Evolutionary conservation across 1,140 invertebrate species (phyloP), one percentile per base, ranked within the genome.

Genomic region (Drosophila kikkawai): DNA sequence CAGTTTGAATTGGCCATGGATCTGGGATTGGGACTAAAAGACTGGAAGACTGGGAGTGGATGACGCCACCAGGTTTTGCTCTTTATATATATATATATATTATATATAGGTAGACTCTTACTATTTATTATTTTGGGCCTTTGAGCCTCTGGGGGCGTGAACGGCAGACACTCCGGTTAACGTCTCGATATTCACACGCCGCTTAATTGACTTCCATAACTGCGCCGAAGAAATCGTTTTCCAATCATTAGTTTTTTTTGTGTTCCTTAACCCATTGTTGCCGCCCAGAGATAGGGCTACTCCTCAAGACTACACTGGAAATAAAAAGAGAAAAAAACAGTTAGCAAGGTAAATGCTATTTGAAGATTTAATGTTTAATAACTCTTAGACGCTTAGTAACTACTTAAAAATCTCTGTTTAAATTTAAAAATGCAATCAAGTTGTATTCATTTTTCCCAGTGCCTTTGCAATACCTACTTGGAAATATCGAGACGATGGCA

Each of bases 401-500:
- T 29, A 6, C 26, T 29, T 29, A 6, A 29, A 29, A 29, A 6
- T 29, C 6, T 7, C 26, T 29, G 26, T 29, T 26, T 26, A 5
- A 26, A 26, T 26, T 4, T 1, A 29, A 29, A 29, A 29, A 29
- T 29, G 4, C 6, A 29, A 6, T 7, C 6, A 29, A 0, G 26
- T 29, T 5, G 26, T 29, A 29, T 29, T 29, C 0, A 6, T 51
- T 51, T 65, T 37, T 65, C 8, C 0, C 11, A 66, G 63, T 66
- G 63, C 57, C 26, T 7, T 8, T 56, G 36, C 29, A 66, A 11
- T 42, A 39, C 22, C 55, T 79, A 66, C 65, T 65, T 79, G 73
- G 50, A 87, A 88, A 29, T 83, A 70, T 88, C 84, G 77, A 73
- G 84, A 80, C 67, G 75, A 88, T 87, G 78, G 80, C 84, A 87